Evolutionary conservation across 2,797 vertebrate species (phyloP), one percentile per base, ranked within the genome.

Genomic region (Sylvilagus floridanus): DNA sequence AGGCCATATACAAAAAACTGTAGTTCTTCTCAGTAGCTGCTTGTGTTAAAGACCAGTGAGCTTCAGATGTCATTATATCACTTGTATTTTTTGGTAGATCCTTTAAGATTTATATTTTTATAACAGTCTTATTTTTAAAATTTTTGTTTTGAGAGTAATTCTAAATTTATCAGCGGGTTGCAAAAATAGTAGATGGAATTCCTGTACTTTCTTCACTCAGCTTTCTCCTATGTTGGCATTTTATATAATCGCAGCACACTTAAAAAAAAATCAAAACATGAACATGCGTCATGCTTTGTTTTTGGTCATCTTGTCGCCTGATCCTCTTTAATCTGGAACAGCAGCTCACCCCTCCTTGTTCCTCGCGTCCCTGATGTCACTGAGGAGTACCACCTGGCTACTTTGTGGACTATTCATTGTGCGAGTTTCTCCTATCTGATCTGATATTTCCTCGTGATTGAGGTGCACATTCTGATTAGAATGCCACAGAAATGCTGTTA

Each of bases 61-160:
- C 30, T 87, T 93, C 66, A 42, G 66, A 68, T 28, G 26, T 35
- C 22, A 79, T 22, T 76, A 10, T 60, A 54, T 47, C n/a, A 89
- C 30, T 84, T 42, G 37, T 21, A 11, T n/a, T 62, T 90, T 72
- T 35, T 75, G 30, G 76, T 14, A 81, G 35, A 76, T 82, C n/a
- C 32, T 91, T 88, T 83, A 76, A 63, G 65, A 72, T 63, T 76
- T 22, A 71, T 71, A 54, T 85, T 57, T 83, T 83, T 62, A 57
- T 26, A 73, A 68, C 88, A 84, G 14, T 78, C 77, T 90, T 22
- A 24, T 52, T 84, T 86, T 88, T 69, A 75, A 65, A 60, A 3
- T 87, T 94, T 72, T 87, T 17, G 72, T 62, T 95, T 94, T 42
- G 35, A 84, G 91, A 82, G 17, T 92, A 66, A 89, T 71, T 88